These are phyloP conservation scores for Megaceryle alcyon DNA, from an alignment of 2,797 vertebrate genomes.

Conservation along the genomic window DNA sequence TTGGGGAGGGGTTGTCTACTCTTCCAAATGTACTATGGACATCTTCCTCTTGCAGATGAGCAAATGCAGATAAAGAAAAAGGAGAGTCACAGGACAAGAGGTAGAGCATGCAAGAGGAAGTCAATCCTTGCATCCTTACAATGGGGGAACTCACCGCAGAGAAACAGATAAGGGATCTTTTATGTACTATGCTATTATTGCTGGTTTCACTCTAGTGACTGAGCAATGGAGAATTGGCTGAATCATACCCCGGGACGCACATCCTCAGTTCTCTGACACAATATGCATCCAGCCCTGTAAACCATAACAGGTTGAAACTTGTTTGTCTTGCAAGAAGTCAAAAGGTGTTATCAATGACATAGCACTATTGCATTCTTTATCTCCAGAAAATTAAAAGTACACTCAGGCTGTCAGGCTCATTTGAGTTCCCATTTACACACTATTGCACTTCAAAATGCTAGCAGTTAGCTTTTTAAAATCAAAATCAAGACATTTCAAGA, in stretches of 20 bases:
- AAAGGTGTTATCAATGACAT: background rate
- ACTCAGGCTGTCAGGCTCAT: background rate
- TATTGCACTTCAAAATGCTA: background rate
- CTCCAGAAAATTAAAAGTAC: background rate
- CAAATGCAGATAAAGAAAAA: background rate
- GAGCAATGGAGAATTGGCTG: background rate
- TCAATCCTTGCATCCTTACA: fast-evolving
- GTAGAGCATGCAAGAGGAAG: background rate
- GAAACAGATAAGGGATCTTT: background rate
- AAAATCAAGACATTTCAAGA: fast-evolving
- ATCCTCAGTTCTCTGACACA: background rate
- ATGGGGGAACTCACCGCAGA: fast-evolving
- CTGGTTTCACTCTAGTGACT: background rate
- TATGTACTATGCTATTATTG: fast-evolving
- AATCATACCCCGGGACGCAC: background rate
- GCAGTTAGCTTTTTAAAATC: background rate
- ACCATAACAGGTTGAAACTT: background rate
- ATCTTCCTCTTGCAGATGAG: background rate
- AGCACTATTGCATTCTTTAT: fast-evolving
- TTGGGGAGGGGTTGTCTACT: background rate
- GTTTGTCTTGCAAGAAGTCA: background rate
- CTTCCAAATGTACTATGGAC: background rate
- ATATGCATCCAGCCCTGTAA: background rate
- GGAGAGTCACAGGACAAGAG: background rate
- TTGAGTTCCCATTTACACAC: background rate